These are phyloP conservation scores for Pantelozetes paolii DNA, from an alignment of 2,888 invertebrate species.

Conservation along the genomic window DNA sequence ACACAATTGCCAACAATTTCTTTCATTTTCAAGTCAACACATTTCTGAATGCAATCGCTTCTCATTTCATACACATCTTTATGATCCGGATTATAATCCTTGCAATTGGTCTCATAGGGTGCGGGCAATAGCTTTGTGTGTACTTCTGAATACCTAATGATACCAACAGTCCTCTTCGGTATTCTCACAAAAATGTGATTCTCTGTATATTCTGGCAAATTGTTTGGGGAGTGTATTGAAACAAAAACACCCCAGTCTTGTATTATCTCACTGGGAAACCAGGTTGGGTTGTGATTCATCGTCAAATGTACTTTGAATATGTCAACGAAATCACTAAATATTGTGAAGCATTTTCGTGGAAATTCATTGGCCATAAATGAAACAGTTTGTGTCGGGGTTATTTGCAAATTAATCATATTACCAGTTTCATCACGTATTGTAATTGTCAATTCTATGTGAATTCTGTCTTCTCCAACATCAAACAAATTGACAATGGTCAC, in stretches of 20 bases:
- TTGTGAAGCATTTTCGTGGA: neutral
- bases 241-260: neutral
- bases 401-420: too few relatives aligned
- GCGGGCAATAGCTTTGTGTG: neutral
- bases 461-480: too few relatives aligned
- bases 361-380: too few relatives aligned
- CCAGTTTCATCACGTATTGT: too few relatives aligned
- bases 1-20: neutral
- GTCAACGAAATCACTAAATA: neutral
- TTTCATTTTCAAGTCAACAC: neutral
- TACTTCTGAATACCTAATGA: neutral
- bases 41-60: conserved; percentile 4
- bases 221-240: neutral
- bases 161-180: neutral
- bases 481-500: too few relatives aligned
- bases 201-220: neutral
- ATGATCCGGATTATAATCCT: neutral
- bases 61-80: neutral
- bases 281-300: too few relatives aligned
- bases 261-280: neutral
- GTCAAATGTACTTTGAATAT: too few relatives aligned
- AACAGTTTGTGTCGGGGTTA: too few relatives aligned
- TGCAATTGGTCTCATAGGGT: neutral
- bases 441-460: too few relatives aligned
- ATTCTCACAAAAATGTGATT: neutral